Percentiles rank a stretch among this genome's conserved stretches.
Evolutionary conservation across 92 coral and sea anemone species (phyloP).

Genomic region (Montipora capitata): DNA sequence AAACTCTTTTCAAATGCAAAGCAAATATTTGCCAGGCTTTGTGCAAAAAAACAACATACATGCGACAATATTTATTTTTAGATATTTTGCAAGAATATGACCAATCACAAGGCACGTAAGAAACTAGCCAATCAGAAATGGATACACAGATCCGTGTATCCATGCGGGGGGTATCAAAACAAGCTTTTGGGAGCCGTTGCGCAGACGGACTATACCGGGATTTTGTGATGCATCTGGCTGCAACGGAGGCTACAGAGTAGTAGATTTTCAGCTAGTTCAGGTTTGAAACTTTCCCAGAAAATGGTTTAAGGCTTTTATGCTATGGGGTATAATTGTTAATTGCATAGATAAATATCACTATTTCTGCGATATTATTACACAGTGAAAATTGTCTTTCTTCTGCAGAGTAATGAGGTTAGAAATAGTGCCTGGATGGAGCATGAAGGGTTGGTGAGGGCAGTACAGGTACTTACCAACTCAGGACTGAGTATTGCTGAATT

Average conservation of each 20-base stretch:
- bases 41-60: conserved; percentile 65
- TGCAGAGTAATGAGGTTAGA: conserved; percentile 70
- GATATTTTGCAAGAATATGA: no score
- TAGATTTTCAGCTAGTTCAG: conserved; percentile 69
- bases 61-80: conserved; percentile 41
- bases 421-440: conserved; percentile 68
- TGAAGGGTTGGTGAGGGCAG: conserved; percentile 60
- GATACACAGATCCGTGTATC: no score
- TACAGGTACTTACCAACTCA: conserved; percentile 5
- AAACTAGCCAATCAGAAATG: no score
- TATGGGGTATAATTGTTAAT: background rate
- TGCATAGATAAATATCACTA: no score
- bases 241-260: conserved; percentile 21
- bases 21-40: conserved; percentile 66
- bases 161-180: no score
- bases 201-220: no score
- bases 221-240: no score
- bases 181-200: no score
- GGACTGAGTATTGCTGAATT: conserved; percentile 38
- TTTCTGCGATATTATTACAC: background rate
- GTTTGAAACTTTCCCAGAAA: conserved; percentile 31
- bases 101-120: background rate
- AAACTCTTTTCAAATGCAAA: conserved; percentile 29
- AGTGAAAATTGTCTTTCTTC: background rate
- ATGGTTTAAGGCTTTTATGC: background rate